These are phyloP conservation scores for Sebastes kiyomatsui DNA, from an alignment of 2,797 vertebrate species.

Conservation along the genomic window DNA sequence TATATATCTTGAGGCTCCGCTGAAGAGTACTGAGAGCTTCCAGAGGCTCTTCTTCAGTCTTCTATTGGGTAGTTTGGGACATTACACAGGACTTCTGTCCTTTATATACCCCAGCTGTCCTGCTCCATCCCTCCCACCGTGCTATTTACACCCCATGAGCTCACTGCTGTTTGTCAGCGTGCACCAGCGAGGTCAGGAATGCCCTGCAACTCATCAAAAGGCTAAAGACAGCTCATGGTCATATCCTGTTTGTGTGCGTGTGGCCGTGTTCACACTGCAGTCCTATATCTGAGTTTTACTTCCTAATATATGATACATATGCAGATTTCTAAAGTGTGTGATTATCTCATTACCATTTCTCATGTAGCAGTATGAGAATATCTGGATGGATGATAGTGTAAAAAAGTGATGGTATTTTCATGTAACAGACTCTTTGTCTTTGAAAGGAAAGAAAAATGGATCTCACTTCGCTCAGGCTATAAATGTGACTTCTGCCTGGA, in stretches of 20 bases:
- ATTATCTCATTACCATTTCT: background rate
- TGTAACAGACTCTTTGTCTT: background rate
- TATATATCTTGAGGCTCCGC: background rate
- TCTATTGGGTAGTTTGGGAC: background rate
- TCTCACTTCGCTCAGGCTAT: background rate
- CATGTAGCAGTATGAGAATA: background rate
- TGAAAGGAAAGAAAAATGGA: background rate
- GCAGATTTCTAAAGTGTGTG: background rate
- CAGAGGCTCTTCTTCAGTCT: background rate
- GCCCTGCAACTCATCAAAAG: slow-evolving; percentile 55
- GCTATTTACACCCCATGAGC: slow-evolving; percentile 73
- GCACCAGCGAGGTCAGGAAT: slow-evolving; percentile 56
- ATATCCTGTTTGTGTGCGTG: slow-evolving; percentile 31
- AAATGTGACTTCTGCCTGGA: too few relatives aligned
- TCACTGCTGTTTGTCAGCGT: slow-evolving; percentile 61
- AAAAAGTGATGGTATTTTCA: background rate
- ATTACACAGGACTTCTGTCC: background rate
- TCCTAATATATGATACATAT: background rate
- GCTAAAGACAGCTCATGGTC: slow-evolving; percentile 66
- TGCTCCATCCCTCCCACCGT: slow-evolving; percentile 18
- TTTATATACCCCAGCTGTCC: slow-evolving; percentile 65
- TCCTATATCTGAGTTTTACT: background rate
- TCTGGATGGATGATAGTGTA: background rate
- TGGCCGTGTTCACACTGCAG: background rate
- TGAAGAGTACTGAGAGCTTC: background rate